Evolutionary conservation across 2,888 invertebrate species (phyloP), one percentile per base, ranked within the genome.

Genomic region (Therioaphis trifolii): DNA sequence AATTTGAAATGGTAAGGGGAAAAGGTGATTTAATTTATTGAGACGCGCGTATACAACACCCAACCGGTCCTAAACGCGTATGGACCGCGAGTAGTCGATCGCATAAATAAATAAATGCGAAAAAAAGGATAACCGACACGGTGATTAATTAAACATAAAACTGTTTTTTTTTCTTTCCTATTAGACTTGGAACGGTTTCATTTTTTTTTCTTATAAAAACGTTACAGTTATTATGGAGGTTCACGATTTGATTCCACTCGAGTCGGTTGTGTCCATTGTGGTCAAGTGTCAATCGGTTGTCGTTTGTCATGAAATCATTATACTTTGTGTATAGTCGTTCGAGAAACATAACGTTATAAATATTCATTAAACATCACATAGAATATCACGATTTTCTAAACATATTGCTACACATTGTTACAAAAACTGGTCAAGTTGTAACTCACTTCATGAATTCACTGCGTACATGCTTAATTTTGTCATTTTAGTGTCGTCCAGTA

Each of bases 1-100:
- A 52, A 52, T 69, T 69, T 43, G 43, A 35, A 78, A 78, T n/a
- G 35, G 63, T 49, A 21, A 77, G 21, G 52, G 49, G n/a, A 68
- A 40, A 40, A 43, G 69, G 68, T 27, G 68, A 79, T 69, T 79
- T 69, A 69, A 69, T 69, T 79, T 79, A 78, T 78, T 40, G 78
- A 78, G 27, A 55, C 52, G 78, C 68, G 43, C 52, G 18, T 15
- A 35, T 40, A 79, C 40, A 69, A 43, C 78, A 79, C 55, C 78
- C 69, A 69, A 79, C 78, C 69, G 78, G 78, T 79, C 78, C 68
- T 40, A 21, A 55, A 55, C 49, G 15, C 69, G 14, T 40, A 40
- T 24, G 5, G 52, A 2, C 40, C 68, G 24, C 68, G 27, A 68
- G 52, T 24, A 78, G 27, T 18, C 46, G 15, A 24, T 24, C 9